Evolutionary conservation across 1,140 invertebrate genomes (phyloP).

Genomic region (Dendroctonus ponderosae): DNA sequence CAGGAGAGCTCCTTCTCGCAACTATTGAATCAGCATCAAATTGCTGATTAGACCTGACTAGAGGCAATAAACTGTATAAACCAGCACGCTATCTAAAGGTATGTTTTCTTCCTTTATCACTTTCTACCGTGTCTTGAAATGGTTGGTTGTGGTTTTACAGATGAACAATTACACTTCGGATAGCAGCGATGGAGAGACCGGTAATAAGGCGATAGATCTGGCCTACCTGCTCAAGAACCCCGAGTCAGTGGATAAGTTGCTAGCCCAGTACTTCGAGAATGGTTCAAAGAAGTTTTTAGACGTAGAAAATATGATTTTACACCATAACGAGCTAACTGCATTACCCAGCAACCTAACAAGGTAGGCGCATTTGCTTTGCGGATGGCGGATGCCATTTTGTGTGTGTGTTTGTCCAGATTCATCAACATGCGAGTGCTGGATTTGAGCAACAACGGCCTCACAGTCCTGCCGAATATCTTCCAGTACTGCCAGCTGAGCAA

Average conservation of each 20-base stretch:
- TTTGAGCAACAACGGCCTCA: constrained; percentile 84
- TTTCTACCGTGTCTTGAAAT: background rate
- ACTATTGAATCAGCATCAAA: too few relatives aligned
- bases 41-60: too few relatives aligned
- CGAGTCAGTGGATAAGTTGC: constrained; percentile 58
- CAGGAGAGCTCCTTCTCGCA: too few relatives aligned
- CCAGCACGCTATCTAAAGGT: too few relatives aligned
- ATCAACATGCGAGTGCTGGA: constrained; percentile 73
- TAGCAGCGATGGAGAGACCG: constrained; percentile 71
- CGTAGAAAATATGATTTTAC: constrained; percentile 69
- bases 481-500: constrained; percentile 70
- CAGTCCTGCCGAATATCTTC: constrained; percentile 71
- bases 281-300: constrained; percentile 58
- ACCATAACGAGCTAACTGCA: constrained; percentile 66
- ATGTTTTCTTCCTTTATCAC: background rate
- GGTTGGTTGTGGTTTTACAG: background rate
- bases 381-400: constrained; percentile 47
- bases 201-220: constrained; percentile 68
- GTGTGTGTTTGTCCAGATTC: constrained; percentile 54
- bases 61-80: too few relatives aligned
- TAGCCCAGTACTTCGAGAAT: constrained; percentile 55
- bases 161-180: constrained; percentile 69
- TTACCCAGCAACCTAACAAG: constrained; percentile 36
- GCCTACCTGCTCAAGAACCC: constrained; percentile 65
- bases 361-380: background rate